Percentiles rank a stretch among this genome's conserved stretches.
These are phyloP conservation scores for Eurois occulta DNA, from an alignment of 2,888 invertebrate species.

Conservation along the genomic window DNA sequence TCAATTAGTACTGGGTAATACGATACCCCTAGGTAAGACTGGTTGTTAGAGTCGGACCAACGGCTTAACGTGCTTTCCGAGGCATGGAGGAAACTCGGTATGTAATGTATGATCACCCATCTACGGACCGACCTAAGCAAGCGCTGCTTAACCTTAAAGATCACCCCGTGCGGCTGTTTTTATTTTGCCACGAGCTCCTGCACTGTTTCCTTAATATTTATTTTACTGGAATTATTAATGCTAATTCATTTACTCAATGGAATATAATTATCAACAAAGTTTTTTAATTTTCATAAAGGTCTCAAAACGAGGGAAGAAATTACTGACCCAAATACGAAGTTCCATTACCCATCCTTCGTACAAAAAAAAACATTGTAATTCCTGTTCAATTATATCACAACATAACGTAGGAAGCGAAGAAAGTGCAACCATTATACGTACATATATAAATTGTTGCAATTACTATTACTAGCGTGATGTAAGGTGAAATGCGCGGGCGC, in stretches of 20 bases:
- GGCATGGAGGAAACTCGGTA: too few relatives aligned
- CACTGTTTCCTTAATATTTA: background rate
- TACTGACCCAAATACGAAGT: background rate
- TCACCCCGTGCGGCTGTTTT: too few relatives aligned
- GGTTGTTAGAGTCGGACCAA: too few relatives aligned
- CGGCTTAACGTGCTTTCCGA: too few relatives aligned
- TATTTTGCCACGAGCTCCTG: too few relatives aligned
- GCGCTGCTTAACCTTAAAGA: too few relatives aligned
- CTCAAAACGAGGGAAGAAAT: background rate
- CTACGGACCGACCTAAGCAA: too few relatives aligned
- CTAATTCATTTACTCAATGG: background rate
- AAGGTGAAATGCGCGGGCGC: conserved; percentile 72
- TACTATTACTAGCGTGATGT: conserved; percentile 69
- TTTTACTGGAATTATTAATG: background rate
- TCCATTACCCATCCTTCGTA: background rate
- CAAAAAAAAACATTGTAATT: conserved; percentile 39
- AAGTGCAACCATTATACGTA: conserved; percentile 59
- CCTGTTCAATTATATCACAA: conserved; percentile 62
- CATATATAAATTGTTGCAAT: conserved; percentile 66
- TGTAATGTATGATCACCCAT: too few relatives aligned
- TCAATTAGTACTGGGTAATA: too few relatives aligned
- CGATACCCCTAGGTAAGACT: too few relatives aligned
- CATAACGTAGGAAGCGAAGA: conserved; percentile 62
- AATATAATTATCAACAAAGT: too few relatives aligned
- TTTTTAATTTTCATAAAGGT: background rate